Conservation (phyloP, 2,888 invertebrate genomes). For the Pyrgus malvae region DNA sequence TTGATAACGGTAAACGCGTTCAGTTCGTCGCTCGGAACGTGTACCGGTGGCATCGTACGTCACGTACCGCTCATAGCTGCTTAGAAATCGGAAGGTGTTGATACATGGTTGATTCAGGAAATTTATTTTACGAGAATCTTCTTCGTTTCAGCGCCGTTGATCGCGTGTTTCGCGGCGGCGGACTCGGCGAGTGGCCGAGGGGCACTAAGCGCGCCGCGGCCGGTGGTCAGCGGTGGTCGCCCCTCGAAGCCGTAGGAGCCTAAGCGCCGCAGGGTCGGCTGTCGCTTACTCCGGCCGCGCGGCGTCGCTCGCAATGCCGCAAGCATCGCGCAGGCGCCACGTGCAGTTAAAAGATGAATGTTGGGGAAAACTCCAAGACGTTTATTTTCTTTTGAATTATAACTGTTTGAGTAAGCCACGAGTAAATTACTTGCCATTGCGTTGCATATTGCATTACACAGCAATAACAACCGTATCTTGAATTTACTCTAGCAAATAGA, state of each 20-base stretch:
- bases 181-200: slow-evolving; percentile 24
- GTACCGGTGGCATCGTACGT: slow-evolving; percentile 57
- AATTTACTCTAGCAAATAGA: not conserved
- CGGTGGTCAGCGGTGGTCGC: slow-evolving; percentile 40
- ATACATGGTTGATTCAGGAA: not conserved
- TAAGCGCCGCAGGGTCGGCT: slow-evolving; percentile 32
- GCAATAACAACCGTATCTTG: not conserved
- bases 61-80: slow-evolving; percentile 32
- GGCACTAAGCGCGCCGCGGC: slow-evolving; percentile 34
- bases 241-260: slow-evolving; percentile 35
- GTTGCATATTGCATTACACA: not conserved
- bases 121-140: slow-evolving; percentile 6
- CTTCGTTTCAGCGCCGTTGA: too few relatives aligned
- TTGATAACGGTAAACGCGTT: slow-evolving; percentile 60
- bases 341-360: slow-evolving; percentile 32
- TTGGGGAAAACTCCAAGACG: slow-evolving; percentile 15
- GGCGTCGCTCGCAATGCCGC: slow-evolving; percentile 39
- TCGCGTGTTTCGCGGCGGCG: slow-evolving; percentile 30
- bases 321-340: slow-evolving; percentile 57
- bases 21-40: slow-evolving; percentile 44
- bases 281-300: slow-evolving; percentile 30
- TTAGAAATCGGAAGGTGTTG: not conserved
- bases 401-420: slow-evolving; percentile 5
- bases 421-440: slow-evolving; percentile 1
- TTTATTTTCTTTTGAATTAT: slow-evolving; percentile 12